A percentile compares a stretch with the other conserved stretches of the same genome.
Evolutionary conservation across 2,113 vertebrate genomes (phyloP).

Genomic region (Sebastes fasciatus): DNA sequence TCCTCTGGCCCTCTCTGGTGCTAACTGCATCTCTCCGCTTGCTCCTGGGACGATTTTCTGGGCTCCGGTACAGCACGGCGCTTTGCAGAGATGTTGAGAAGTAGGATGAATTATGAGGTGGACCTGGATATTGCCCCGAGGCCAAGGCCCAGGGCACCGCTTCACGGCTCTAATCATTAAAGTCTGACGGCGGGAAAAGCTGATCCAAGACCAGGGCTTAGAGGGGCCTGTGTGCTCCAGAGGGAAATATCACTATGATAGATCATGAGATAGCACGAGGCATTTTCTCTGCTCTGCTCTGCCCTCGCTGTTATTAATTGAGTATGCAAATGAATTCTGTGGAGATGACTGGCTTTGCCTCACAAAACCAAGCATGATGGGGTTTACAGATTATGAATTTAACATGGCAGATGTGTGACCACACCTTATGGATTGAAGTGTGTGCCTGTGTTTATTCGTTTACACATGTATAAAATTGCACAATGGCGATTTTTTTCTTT

Average conservation of each 20-base stretch:
- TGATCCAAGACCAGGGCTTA: slow-evolving; percentile 74
- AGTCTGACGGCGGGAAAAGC: slow-evolving; percentile 73
- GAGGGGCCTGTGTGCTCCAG: slow-evolving; percentile 55
- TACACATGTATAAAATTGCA: slow-evolving; percentile 10
- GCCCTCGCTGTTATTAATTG: slow-evolving; percentile 66
- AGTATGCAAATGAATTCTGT: slow-evolving; percentile 66
- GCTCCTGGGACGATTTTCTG: slow-evolving; percentile 50
- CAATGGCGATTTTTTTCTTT: slow-evolving; percentile 20
- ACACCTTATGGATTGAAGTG: slow-evolving; percentile 29
- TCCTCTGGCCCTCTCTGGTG: slow-evolving; percentile 45
- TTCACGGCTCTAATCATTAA: slow-evolving; percentile 81
- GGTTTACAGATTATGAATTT: slow-evolving; percentile 55
- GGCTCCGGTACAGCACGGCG: not conserved
- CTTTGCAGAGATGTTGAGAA: slow-evolving; percentile 66
- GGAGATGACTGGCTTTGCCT: slow-evolving; percentile 46
- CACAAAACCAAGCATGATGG: slow-evolving; percentile 43
- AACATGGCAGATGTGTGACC: slow-evolving; percentile 48
- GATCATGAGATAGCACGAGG: slow-evolving; percentile 73
- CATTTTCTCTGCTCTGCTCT: slow-evolving; percentile 51
- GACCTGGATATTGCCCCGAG: slow-evolving; percentile 72
- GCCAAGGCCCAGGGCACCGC: slow-evolving; percentile 73
- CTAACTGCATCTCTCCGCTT: slow-evolving; percentile 50
- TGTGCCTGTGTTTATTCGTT: slow-evolving; percentile 5
- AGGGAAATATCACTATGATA: slow-evolving; percentile 79
- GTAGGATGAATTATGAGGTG: slow-evolving; percentile 77